These are phyloP conservation scores for Platycercus adscitus DNA, from an alignment of 2,113 vertebrate genomes.

Conservation along the genomic window DNA sequence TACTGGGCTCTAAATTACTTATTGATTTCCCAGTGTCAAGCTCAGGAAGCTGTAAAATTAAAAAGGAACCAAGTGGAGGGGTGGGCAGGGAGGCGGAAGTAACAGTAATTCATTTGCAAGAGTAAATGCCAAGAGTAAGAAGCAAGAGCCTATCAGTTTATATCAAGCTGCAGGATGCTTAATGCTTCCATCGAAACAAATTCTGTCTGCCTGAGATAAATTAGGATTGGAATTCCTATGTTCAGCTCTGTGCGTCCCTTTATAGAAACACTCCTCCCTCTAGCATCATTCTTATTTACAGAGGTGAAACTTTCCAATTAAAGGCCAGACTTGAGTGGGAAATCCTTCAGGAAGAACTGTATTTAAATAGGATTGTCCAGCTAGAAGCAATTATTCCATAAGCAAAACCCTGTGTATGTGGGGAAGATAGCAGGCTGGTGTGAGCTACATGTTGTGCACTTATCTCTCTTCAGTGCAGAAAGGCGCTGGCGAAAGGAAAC, in stretches of 20 bases:
- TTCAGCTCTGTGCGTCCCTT: background rate
- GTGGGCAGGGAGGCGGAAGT: slow-evolving; percentile 39
- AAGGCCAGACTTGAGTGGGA: background rate
- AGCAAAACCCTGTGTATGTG: background rate
- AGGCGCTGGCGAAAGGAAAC: background rate
- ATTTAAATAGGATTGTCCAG: background rate
- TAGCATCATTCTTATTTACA: background rate
- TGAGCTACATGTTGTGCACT: background rate
- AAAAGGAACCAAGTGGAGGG: slow-evolving; percentile 52
- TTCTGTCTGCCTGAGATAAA: slow-evolving; percentile 19
- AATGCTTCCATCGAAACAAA: background rate
- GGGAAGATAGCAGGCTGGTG: background rate
- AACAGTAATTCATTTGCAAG: slow-evolving; percentile 40
- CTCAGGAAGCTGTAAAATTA: slow-evolving; percentile 71
- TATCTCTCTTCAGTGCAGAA: background rate
- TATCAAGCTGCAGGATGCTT: background rate
- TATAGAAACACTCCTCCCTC: background rate
- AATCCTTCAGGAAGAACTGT: background rate
- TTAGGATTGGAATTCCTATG: background rate
- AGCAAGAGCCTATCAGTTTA: slow-evolving; percentile 12
- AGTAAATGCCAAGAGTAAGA: slow-evolving; percentile 31
- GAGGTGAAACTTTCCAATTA: background rate
- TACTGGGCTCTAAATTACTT: slow-evolving; percentile 77
- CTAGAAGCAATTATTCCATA: background rate
- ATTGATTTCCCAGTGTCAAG: slow-evolving; percentile 77